phyloP scores from a whole-genome alignment of 1,140 invertebrate genomes.

The Chionoecetes opilio region DNA sequence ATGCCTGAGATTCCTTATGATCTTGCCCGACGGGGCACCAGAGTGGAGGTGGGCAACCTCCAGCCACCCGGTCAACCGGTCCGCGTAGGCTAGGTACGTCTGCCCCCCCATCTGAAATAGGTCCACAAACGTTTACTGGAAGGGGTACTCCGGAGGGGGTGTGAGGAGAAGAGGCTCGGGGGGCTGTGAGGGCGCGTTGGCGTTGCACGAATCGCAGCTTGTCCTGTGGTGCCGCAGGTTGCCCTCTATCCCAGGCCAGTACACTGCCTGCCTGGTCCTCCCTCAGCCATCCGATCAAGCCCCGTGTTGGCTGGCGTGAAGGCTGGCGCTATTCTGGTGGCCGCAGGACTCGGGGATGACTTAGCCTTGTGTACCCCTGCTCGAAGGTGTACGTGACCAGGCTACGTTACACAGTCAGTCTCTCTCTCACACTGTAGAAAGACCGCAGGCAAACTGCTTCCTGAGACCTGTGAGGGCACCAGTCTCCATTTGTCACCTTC shows the following conservation, averaged over 20 bases:
- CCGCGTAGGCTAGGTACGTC: slow-evolving; percentile 30
- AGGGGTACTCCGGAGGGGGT: neutral
- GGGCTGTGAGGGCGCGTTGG: neutral
- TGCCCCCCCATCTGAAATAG: neutral
- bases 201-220: neutral
- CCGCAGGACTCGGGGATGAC: neutral
- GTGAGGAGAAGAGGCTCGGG: neutral
- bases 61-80: neutral
- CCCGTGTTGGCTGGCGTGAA: neutral
- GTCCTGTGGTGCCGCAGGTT: too few species aligned
- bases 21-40: neutral
- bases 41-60: neutral
- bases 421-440: neutral
- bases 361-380: neutral
- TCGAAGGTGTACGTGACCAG: neutral
- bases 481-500: too few species aligned
- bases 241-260: slow-evolving; percentile 11
- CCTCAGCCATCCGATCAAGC: neutral
- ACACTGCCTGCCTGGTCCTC: neutral
- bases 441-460: neutral
- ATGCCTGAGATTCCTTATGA: neutral
- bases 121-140: slow-evolving; percentile 9
- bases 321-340: neutral
- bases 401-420: neutral
- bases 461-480: too few species aligned